These are phyloP conservation scores for Noctua pronuba DNA, from an alignment of 2,888 invertebrate species.

Conservation along the genomic window DNA sequence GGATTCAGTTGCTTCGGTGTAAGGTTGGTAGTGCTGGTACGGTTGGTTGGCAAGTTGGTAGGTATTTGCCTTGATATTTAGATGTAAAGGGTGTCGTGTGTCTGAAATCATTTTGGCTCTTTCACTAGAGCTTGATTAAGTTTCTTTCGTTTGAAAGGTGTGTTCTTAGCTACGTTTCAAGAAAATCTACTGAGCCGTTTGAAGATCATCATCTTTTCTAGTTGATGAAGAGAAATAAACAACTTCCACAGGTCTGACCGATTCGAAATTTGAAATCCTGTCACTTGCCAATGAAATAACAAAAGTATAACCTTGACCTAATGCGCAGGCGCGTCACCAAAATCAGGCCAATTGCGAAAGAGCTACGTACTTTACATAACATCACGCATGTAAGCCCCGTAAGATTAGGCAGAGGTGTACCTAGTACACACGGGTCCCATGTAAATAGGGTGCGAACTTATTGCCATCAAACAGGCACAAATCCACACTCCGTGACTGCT, in stretches of 20 bases:
- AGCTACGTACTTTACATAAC: no score
- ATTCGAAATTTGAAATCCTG: neutral
- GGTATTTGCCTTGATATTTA: no score
- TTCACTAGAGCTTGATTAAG: no score
- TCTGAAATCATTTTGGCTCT: no score
- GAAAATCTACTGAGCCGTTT: neutral
- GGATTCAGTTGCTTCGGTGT: conserved; percentile 70
- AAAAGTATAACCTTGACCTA: neutral
- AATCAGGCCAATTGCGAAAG: no score
- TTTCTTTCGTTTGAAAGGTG: neutral
- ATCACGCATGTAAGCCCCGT: no score
- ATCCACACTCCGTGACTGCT: no score
- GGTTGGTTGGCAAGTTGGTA: conserved; percentile 78
- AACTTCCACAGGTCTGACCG: neutral
- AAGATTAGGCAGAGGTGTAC: no score
- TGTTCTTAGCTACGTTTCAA: neutral
- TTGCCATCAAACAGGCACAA: no score
- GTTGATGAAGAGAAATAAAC: neutral
- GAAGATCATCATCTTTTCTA: neutral
- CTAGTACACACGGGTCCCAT: no score
- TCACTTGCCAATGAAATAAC: neutral
- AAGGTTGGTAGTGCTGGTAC: conserved; percentile 81
- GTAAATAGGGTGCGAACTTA: no score
- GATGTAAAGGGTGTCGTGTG: no score
- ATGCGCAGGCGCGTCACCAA: neutral